Evolutionary conservation across 92 coral and sea anemone species (phyloP).

Genomic region (Blastomussa wellsi): DNA sequence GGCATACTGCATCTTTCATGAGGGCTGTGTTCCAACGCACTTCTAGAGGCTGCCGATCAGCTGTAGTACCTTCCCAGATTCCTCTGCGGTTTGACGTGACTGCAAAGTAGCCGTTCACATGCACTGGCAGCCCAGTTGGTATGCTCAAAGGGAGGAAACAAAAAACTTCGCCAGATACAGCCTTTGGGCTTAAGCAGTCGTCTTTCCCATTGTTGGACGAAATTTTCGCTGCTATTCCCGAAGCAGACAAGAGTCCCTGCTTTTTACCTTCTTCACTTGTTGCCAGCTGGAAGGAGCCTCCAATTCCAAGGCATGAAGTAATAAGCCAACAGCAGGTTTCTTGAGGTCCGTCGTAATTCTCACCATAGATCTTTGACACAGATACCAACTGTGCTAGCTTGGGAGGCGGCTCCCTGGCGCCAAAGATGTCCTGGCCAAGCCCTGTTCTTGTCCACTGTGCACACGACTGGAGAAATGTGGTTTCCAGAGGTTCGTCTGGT

Average conservation of each 20-base stretch:
- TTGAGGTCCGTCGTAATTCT: neutral
- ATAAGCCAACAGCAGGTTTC: conserved; percentile 59
- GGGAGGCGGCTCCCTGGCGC: conserved; percentile 23
- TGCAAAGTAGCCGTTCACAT: conserved; percentile 82
- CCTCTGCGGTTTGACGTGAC: conserved; percentile 84
- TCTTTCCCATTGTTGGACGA: neutral
- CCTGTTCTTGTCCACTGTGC: conserved; percentile 49
- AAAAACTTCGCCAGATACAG: conserved; percentile 70
- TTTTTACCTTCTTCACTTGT: conserved; percentile 60
- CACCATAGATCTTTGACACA: neutral
- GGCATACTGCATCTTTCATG: conserved; percentile 78
- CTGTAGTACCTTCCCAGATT: conserved; percentile 78
- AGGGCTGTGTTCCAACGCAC: conserved; percentile 77
- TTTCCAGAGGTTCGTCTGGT: conserved; percentile 12
- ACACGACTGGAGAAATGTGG: conserved; percentile 63
- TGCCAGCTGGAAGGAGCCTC: conserved; percentile 57
- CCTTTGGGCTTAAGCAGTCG: neutral
- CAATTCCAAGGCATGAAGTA: conserved; percentile 56
- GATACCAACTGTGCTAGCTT: conserved; percentile 46
- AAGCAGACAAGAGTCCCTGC: conserved; percentile 69
- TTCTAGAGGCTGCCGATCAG: conserved; percentile 73
- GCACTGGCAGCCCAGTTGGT: conserved; percentile 80
- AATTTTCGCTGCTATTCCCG: conserved; percentile 63
- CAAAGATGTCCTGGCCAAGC: neutral
- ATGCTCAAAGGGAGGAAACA: conserved; percentile 83